These are phyloP conservation scores for Hylyphantes graminicola DNA, from an alignment of 1,140 invertebrate genomes.

Conservation along the genomic window DNA sequence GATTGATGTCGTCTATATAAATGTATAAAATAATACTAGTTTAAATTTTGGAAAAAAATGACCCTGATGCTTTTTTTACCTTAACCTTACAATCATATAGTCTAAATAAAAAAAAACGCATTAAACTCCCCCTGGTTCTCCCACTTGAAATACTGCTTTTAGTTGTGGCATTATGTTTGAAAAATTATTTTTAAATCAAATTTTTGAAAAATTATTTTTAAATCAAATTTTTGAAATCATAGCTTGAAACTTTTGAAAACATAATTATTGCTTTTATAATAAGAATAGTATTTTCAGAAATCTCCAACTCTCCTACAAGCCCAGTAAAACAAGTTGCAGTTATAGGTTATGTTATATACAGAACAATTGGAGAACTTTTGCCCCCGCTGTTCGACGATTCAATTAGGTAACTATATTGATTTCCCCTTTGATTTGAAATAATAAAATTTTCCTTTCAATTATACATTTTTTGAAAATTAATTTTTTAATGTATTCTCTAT, in stretches of 20 bases:
- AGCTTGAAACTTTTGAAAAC: background rate
- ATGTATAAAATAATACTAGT: background rate
- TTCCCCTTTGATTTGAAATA: background rate
- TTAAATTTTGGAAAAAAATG: background rate
- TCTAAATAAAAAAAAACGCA: background rate
- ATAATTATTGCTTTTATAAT: background rate
- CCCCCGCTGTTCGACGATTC: slow-evolving; percentile 81
- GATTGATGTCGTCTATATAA: no score
- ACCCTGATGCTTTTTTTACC: background rate
- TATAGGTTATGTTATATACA: slow-evolving; percentile 89
- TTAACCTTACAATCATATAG: background rate
- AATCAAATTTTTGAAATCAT: background rate
- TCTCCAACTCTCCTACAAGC: background rate
- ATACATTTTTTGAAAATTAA: no score
- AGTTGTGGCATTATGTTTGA: no score
- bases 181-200: background rate
- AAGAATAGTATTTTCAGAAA: background rate
- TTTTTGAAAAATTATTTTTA: background rate
- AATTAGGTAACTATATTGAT: slow-evolving; percentile 72
- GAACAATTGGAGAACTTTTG: slow-evolving; percentile 81
- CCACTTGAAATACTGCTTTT: background rate
- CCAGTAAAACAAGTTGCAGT: slow-evolving; percentile 72
- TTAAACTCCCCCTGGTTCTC: background rate
- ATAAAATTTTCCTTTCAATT: background rate
- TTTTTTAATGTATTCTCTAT: no score